Evolutionary conservation across 2,888 invertebrate genomes (phyloP), one percentile per base, ranked within the genome.

Genomic region (Heterodera filipjevi): DNA sequence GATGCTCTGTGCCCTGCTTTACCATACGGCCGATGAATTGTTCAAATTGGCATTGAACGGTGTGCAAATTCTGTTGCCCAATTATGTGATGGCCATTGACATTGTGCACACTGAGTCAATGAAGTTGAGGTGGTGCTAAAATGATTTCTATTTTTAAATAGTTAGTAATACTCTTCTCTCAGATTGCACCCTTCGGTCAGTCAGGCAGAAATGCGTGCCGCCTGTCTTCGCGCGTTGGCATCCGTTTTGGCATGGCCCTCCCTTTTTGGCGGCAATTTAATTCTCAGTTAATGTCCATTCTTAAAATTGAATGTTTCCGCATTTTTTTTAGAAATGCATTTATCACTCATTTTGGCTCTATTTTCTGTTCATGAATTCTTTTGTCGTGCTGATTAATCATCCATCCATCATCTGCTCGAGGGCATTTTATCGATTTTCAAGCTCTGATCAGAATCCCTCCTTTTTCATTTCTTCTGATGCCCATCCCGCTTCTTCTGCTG

Each of bases 21-120:
- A 90, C 85, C 90, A 91, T 85, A 90, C 90, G 3, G 88, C 89
- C 80, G 90, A 97, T 90, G 68, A 75, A 35, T 92, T 99, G 79
- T 94, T 99, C 89, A 93, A 94, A 74, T 91, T 96, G 82, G 97
- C 97, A 90, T 91, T 99, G 79, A 95, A 95, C 89, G 97, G 98
- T 0, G 94, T 95, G 2, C 93, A 95, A 89, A 94, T 96, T 32
- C 91, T 99, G 53, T 92, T 98, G 22, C 97, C 98, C 0, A 93
- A 94, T 82, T 94, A 95, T 89, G 93, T 98, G 77, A 92, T 93
- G 16, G 96, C 98, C 0, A 90, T 99, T 71, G 97, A 98, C 90
- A 92, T 94, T 71, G 94, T 98, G 30, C 91, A 98, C 66, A 94
- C 94, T 0, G 95, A 95, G 73, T 86, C 87, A 32, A 81, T 86